Percentiles rank a stretch among this genome's conserved stretches.
These are phyloP conservation scores for Drosophila diplacantha DNA, from an alignment of 2,888 invertebrate genomes.

Conservation along the genomic window DNA sequence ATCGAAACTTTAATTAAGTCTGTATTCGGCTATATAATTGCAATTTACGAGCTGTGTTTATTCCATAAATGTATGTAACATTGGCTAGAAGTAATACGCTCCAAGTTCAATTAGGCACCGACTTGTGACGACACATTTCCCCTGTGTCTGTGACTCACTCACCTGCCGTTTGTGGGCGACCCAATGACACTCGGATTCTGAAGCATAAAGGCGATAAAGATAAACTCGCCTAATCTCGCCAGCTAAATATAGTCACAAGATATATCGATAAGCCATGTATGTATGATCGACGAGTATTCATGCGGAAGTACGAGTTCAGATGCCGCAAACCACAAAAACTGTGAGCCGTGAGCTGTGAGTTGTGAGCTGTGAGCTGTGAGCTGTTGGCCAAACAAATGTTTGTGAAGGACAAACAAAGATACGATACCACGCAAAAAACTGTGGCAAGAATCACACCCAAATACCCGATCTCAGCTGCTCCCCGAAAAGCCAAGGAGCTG, in stretches of 20 bases:
- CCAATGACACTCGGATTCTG: slow-evolving; percentile 24
- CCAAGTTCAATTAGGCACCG: neutral
- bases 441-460: slow-evolving; percentile 67
- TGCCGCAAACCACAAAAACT: slow-evolving; percentile 47
- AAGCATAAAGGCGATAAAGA: slow-evolving; percentile 36
- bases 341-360: slow-evolving; percentile 10
- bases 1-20: neutral
- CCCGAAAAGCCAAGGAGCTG: slow-evolving; percentile 48
- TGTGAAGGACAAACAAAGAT: slow-evolving; percentile 60
- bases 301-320: slow-evolving; percentile 58
- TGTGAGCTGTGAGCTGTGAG: slow-evolving; percentile 1
- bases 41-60: neutral
- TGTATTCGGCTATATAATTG: slow-evolving; percentile 1
- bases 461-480: slow-evolving; percentile 31
- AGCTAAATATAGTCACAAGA: slow-evolving; percentile 61
- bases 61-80: neutral
- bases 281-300: slow-evolving; percentile 38
- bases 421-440: slow-evolving; percentile 55
- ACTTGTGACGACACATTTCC: slow-evolving; percentile 13
- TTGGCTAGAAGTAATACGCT: neutral
- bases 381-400: slow-evolving; percentile 39
- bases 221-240: slow-evolving; percentile 49
- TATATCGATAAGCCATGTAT: slow-evolving; percentile 38
- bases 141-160: slow-evolving; percentile 24
- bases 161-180: slow-evolving; percentile 28